Percentiles rank a stretch among this genome's conserved stretches.
phyloP scores from a whole-genome alignment of 1,140 invertebrate species.

The Drosophila lacertosa region DNA sequence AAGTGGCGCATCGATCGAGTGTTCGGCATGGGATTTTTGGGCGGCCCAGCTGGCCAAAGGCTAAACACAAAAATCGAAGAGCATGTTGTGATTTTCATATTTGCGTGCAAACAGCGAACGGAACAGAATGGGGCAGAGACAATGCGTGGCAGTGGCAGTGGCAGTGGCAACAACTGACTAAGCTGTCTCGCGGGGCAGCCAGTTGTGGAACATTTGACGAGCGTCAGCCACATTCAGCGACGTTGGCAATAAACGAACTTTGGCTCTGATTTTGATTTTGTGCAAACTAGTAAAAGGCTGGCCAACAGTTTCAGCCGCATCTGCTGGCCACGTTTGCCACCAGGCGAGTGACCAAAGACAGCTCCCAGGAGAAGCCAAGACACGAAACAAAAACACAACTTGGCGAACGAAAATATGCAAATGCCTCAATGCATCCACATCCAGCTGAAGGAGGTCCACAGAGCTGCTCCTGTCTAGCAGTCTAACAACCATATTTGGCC shows the following conservation, averaged over 20 bases:
- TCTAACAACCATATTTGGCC: constrained; percentile 82
- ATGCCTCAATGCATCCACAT: constrained; percentile 38
- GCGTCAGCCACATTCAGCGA: constrained; percentile 33
- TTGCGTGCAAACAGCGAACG: constrained; percentile 62
- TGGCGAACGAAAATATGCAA: constrained; percentile 70
- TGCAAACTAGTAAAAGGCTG: constrained; percentile 55
- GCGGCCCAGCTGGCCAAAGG: constrained; percentile 41
- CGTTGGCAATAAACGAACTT: constrained; percentile 72
- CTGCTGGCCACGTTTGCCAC: background rate
- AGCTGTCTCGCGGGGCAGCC: constrained; percentile 69
- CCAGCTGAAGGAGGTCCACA: too few species aligned
- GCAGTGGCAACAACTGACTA: constrained; percentile 45
- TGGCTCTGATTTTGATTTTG: constrained; percentile 70
- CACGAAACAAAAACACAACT: constrained; percentile 52
- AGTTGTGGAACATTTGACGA: constrained; percentile 57
- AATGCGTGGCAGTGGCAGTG: constrained; percentile 48
- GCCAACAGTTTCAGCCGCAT: background rate
- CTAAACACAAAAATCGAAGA: constrained; percentile 59
- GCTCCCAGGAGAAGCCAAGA: constrained; percentile 68
- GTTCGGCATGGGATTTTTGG: constrained; percentile 39
- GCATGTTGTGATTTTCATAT: constrained; percentile 74
- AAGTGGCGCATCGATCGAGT: constrained; percentile 43
- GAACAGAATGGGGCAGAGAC: constrained; percentile 25
- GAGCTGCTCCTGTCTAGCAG: constrained; percentile 43
- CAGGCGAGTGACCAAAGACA: constrained; percentile 62